Evolutionary conservation across 2,113 vertebrate genomes (phyloP), one percentile per base, ranked within the genome.

Genomic region (Petrocephalus microphthalmus): DNA sequence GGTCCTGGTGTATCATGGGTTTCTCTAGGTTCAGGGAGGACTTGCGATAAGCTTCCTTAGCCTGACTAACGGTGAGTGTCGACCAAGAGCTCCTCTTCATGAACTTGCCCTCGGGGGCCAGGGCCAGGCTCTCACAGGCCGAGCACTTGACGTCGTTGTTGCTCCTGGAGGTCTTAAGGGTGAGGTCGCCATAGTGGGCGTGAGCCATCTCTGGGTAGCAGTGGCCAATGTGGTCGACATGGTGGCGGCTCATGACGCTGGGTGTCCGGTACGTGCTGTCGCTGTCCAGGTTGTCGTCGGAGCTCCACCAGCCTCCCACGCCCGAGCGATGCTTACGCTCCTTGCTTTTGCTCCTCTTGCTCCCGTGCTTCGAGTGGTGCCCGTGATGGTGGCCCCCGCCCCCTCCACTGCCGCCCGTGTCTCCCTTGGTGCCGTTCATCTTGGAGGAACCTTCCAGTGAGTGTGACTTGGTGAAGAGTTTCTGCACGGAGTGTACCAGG

Each of bases 51-150:
- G 98, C 98, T 95, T 99, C 98, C 95, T 99, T 99, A 89, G 98
- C 98, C 95, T 99, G 98, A 95, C 98, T 99, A 92, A 99, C 98
- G 7, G 98, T 99, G 51, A 99, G 96, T 0, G 98, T 99, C 57
- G 98, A 99, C 98, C 98, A 99, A 92, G 98, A 99, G 93, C 98
- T 99, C 91, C 98, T 96, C 95, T 98, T 99, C 97, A 98, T 97
- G 81, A 97, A 98, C 94, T 97, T 98, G 87, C 97, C 92, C 52
- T 99, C 98, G 0, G 98, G 98, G 3, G 97, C 96, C 95, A 97
- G 94, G 87, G 97, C 95, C 91, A 98, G 92, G 93, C 96, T 96
- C 94, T 99, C 98, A 52, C 98, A 99, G 91, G 98, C 98, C 0
- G 97, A 97, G 90, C 98, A 99, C 93, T 99, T 99, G 92, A 99